Conservation (phyloP, 2,797 vertebrate genomes). For the Delichon dasypus region DNA sequence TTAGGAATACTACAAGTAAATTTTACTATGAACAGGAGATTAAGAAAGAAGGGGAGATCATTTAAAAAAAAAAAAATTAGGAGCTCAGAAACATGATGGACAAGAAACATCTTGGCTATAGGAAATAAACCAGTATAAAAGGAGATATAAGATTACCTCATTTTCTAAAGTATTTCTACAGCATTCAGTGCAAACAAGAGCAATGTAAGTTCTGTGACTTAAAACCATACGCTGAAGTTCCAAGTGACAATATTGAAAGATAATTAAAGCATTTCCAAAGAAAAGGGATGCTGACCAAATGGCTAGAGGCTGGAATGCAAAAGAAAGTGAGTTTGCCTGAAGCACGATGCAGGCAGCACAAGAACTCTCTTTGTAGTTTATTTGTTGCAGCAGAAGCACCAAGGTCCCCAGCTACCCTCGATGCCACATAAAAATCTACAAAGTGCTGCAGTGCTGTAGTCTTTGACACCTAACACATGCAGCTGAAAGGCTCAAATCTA, state of each 20-base stretch:
- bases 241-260: not conserved
- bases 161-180: not conserved
- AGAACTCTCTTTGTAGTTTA: not conserved
- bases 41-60: not conserved
- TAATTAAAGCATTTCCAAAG: not conserved
- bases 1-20: not conserved
- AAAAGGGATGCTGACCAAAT: not conserved
- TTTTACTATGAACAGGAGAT: not conserved
- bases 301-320: not conserved
- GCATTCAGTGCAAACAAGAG: not conserved
- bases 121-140: not conserved
- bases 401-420: not conserved
- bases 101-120: not conserved
- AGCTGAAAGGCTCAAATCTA: not conserved
- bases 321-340: not conserved
- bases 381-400: slow-evolving; percentile 2
- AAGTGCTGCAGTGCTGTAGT: slow-evolving; percentile 20
- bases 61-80: not conserved
- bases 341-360: not conserved
- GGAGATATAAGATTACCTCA: not conserved
- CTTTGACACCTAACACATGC: not conserved
- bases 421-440: not conserved
- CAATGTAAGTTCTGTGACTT: not conserved
- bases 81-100: not conserved
- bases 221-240: not conserved